A percentile compares a stretch with the other conserved stretches of the same genome.
phyloP scores from a whole-genome alignment of 1,140 invertebrate species.

The Manduca sexta region DNA sequence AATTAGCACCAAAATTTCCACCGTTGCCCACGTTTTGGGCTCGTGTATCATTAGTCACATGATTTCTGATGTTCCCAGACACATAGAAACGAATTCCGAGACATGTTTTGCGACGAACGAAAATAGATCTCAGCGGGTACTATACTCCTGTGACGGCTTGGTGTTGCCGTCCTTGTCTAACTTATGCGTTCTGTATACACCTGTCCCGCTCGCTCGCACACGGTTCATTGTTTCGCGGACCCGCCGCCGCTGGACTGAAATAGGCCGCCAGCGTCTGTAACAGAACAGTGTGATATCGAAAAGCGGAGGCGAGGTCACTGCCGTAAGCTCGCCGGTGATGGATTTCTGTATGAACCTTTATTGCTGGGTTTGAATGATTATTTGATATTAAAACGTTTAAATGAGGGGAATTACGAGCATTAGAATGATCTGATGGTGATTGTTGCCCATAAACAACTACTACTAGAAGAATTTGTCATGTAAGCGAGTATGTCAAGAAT shows the following conservation, averaged over 20 bases:
- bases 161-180: constrained; percentile 47
- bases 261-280: constrained; percentile 66
- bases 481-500: no score
- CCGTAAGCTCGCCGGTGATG: constrained; percentile 33
- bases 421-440: no score
- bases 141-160: constrained; percentile 59
- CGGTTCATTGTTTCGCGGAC: constrained; percentile 66
- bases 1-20: no score
- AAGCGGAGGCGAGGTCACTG: constrained; percentile 63
- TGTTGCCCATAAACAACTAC: no score
- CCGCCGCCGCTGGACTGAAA: constrained; percentile 61
- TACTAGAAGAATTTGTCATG: no score
- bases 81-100: constrained; percentile 70
- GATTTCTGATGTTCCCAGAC: constrained; percentile 67
- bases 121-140: constrained; percentile 68
- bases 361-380: no score
- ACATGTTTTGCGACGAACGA: constrained; percentile 67
- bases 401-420: no score
- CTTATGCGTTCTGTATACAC: constrained; percentile 42
- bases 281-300: constrained; percentile 57
- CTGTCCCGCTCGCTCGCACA: constrained; percentile 52
- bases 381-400: no score
- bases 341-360: constrained; percentile 21
- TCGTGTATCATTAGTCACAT: constrained; percentile 63
- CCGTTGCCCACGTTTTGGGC: constrained; percentile 34